Conservation (phyloP, 2,113 vertebrate species). For the Triplophysa dalaica region DNA sequence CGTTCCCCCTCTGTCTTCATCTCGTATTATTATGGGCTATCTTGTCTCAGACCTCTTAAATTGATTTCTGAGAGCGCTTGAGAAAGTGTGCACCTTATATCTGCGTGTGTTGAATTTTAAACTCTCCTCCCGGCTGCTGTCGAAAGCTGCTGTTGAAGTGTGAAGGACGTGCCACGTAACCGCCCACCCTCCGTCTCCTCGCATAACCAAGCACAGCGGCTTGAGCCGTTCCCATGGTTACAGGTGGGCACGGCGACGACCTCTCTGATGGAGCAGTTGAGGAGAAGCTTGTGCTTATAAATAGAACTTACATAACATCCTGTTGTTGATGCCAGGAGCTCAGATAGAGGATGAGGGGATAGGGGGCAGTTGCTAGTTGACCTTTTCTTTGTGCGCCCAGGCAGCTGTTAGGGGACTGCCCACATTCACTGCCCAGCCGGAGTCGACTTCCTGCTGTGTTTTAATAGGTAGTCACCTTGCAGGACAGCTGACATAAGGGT, state of each 20-base stretch:
- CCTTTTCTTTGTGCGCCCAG: constrained; percentile 45
- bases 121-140: background rate
- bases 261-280: constrained; percentile 43
- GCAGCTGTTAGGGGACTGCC: constrained; percentile 32
- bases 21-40: background rate
- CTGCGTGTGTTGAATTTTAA: background rate
- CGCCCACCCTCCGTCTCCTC: constrained; percentile 19
- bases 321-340: constrained; percentile 70
- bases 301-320: constrained; percentile 73
- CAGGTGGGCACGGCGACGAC: constrained; percentile 53
- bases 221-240: constrained; percentile 54
- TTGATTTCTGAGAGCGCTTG: background rate
- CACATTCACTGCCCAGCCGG: constrained; percentile 36
- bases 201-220: constrained; percentile 32
- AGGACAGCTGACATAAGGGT: background rate
- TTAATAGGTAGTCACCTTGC: background rate
- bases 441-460: constrained; percentile 25
- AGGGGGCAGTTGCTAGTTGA: constrained; percentile 47
- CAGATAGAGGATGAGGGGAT: constrained; percentile 53
- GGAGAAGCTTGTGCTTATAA: constrained; percentile 59
- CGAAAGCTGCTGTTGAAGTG: constrained; percentile 27
- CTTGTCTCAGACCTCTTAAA: background rate
- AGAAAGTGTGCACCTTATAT: background rate
- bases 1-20: background rate
- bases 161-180: constrained; percentile 17